Evolutionary conservation across 2,797 vertebrate genomes (phyloP).

Genomic region (Spea hammondii): DNA sequence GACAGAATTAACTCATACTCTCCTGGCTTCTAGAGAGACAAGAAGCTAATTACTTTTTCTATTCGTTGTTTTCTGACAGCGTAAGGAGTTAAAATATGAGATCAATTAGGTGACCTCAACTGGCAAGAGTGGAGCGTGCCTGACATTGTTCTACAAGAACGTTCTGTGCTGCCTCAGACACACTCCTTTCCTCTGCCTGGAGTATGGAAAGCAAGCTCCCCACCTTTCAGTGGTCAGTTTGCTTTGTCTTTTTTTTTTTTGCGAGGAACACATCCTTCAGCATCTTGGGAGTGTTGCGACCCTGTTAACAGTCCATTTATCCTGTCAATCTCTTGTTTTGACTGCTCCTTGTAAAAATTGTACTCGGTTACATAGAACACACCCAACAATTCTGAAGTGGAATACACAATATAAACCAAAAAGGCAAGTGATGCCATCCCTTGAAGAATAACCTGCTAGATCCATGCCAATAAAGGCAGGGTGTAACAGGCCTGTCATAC

Average conservation of each 20-base stretch:
- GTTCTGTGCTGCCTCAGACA: constrained; percentile 61
- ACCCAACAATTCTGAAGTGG: neutral
- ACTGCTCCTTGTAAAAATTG: constrained; percentile 37
- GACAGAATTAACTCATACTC: constrained; percentile 55
- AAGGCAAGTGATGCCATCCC: neutral
- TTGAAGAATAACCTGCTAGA: neutral
- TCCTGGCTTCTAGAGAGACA: constrained; percentile 7
- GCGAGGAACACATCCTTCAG: constrained; percentile 44
- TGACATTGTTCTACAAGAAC: constrained; percentile 67
- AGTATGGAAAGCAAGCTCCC: constrained; percentile 56
- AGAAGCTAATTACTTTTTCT: neutral
- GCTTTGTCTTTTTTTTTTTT: constrained; percentile 54
- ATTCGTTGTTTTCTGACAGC: neutral
- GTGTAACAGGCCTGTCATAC: no score
- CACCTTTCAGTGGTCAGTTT: constrained; percentile 46
- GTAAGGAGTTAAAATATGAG: constrained; percentile 48
- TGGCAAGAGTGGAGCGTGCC: constrained; percentile 69
- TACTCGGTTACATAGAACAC: neutral
- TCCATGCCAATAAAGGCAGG: neutral
- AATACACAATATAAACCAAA: neutral
- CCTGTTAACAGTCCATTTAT: constrained; percentile 29
- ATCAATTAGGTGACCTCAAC: constrained; percentile 54
- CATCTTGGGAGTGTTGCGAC: constrained; percentile 56
- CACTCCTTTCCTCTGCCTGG: constrained; percentile 62
- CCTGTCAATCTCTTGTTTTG: constrained; percentile 47